phyloP scores from a whole-genome alignment of 2,797 vertebrate genomes.

The Onychomys torridus region DNA sequence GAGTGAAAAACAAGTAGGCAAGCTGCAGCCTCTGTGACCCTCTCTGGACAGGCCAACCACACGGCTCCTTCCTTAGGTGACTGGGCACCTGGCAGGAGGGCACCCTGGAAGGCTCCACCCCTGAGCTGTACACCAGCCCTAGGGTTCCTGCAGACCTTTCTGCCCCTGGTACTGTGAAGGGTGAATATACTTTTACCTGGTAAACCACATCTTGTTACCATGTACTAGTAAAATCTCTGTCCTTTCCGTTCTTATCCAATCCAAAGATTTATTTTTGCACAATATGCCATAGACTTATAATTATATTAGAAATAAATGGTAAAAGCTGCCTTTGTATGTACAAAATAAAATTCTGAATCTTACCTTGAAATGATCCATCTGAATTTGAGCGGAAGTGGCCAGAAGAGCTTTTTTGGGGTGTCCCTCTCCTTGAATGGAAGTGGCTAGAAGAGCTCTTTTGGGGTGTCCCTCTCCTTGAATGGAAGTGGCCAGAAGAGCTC shows the following conservation, averaged over 20 bases:
- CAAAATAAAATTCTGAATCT: conserved; percentile 43
- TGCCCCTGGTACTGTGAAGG: neutral
- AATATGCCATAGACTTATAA: conserved; percentile 4
- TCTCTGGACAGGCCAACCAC: neutral
- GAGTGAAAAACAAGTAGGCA: neutral
- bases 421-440: neutral
- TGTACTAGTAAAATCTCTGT: neutral
- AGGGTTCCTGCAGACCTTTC: neutral
- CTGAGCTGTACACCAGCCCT: neutral
- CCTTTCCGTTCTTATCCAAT: conserved; percentile 22
- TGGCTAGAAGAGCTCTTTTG: no score
- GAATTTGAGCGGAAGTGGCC: conserved; percentile 9
- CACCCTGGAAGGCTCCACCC: neutral
- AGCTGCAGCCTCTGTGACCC: neutral
- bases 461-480: neutral
- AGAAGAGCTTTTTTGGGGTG: conserved; percentile 6
- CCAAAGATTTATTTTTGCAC: conserved; percentile 55
- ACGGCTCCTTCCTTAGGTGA: conserved; percentile 28
- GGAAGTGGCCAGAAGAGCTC: conserved; percentile 36
- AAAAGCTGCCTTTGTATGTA: conserved; percentile 48
- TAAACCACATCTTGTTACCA: conserved; percentile 20
- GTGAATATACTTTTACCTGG: conserved; percentile 14
- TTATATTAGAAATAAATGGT: conserved; percentile 56
- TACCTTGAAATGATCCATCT: conserved; percentile 20
- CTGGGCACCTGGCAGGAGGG: conserved; percentile 18